Evolutionary conservation across 1,140 invertebrate species (phyloP).

Genomic region (Probaryconus sp.): DNA sequence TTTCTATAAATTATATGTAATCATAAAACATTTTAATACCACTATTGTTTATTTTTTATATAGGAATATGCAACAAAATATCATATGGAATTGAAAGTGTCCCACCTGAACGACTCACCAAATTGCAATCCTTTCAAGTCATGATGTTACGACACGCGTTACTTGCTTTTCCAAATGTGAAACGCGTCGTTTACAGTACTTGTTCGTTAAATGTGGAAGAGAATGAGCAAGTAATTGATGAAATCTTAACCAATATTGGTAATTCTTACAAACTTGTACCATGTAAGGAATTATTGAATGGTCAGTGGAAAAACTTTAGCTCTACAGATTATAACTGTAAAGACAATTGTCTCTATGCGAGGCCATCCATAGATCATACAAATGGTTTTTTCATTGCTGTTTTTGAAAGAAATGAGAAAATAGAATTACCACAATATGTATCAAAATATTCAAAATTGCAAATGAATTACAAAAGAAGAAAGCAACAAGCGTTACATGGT

Average conservation of each 20-base stretch:
- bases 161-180: slow-evolving; percentile 87
- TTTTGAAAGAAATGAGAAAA: slow-evolving; percentile 82
- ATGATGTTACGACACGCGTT: slow-evolving; percentile 92
- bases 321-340: slow-evolving; percentile 82
- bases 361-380: slow-evolving; percentile 86
- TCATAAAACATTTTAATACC: too few species aligned
- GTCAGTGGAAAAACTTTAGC: slow-evolving; percentile 84
- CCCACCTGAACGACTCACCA: slow-evolving; percentile 80
- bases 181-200: slow-evolving; percentile 95
- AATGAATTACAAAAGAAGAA: slow-evolving; percentile 16
- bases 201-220: slow-evolving; percentile 94
- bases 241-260: slow-evolving; percentile 79
- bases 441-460: not conserved
- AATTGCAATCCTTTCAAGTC: slow-evolving; percentile 89
- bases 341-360: slow-evolving; percentile 87
- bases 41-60: too few species aligned
- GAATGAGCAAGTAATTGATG: slow-evolving; percentile 93
- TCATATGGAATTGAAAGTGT: slow-evolving; percentile 72
- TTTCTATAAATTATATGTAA: too few species aligned
- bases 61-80: slow-evolving; percentile 82
- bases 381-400: slow-evolving; percentile 97
- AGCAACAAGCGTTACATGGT: too few species aligned
- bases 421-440: slow-evolving; percentile 50
- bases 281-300: slow-evolving; percentile 79
- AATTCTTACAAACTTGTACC: slow-evolving; percentile 82